These are phyloP conservation scores for Cynopterus brachyotis DNA, from an alignment of 2,113 vertebrate genomes.

Conservation along the genomic window DNA sequence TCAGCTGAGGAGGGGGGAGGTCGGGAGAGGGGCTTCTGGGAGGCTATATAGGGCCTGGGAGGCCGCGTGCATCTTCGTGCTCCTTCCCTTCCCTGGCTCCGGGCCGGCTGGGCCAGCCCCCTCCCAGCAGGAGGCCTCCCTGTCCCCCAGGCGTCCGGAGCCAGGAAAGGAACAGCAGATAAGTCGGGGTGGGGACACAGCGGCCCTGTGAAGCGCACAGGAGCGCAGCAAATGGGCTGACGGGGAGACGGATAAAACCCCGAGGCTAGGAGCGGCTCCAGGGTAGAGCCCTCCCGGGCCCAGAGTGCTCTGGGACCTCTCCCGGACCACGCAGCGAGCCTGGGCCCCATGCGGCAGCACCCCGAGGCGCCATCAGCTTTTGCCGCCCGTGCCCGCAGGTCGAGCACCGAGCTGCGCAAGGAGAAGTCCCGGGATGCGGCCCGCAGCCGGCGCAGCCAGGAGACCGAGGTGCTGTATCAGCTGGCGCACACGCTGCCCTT, in stretches of 20 bases:
- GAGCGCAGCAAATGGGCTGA: constrained; percentile 26
- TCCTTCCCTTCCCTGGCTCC: neutral
- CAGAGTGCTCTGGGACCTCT: too few species aligned
- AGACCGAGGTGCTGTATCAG: constrained; percentile 93
- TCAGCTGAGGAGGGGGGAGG: neutral
- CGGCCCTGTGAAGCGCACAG: neutral
- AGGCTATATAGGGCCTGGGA: neutral
- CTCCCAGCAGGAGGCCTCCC: constrained; percentile 59
- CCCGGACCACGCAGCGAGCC: neutral
- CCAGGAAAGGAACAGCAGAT: constrained; percentile 33
- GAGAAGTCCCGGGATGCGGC: constrained; percentile 93
- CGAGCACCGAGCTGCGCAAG: constrained; percentile 89
- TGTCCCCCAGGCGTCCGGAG: neutral
- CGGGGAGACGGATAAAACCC: constrained; percentile 42
- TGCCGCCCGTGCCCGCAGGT: constrained; percentile 77
- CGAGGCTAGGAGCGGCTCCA: neutral
- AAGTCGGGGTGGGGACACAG: constrained; percentile 53
- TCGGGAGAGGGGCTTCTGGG: neutral
- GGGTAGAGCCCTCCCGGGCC: neutral
- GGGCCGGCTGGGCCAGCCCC: constrained; percentile 26
- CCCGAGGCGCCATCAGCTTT: neutral
- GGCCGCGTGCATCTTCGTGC: neutral
- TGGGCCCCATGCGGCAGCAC: neutral
- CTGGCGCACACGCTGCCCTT: constrained; percentile 91
- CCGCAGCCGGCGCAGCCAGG: constrained; percentile 89